Evolutionary conservation across 2,797 vertebrate species (phyloP).

Genomic region (Moxostoma hubbsi): DNA sequence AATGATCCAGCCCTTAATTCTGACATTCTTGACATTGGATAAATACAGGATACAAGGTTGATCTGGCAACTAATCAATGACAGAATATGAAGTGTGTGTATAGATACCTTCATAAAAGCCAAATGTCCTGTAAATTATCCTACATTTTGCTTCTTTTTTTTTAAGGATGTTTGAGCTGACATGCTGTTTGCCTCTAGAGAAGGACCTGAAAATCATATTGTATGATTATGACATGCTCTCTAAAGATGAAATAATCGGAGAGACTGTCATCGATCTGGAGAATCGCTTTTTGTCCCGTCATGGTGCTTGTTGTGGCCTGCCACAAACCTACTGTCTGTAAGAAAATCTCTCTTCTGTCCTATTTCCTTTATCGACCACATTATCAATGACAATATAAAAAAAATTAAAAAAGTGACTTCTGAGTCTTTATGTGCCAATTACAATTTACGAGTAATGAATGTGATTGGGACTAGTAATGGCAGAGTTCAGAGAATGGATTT

Average conservation of each 20-base stretch:
- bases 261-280: constrained; percentile 93
- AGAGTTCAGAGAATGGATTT: too few species aligned
- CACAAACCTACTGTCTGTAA: constrained; percentile 89
- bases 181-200: constrained; percentile 90
- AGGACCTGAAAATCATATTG: constrained; percentile 86
- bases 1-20: constrained; percentile 48
- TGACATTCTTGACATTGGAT: constrained; percentile 1
- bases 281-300: constrained; percentile 90
- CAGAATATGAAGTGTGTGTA: not conserved
- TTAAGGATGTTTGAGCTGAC: constrained; percentile 91
- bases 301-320: constrained; percentile 86
- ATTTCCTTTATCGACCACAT: not conserved
- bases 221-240: constrained; percentile 93
- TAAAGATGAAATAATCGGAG: constrained; percentile 94
- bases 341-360: constrained; percentile 56
- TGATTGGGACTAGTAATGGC: too few species aligned
- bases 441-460: too few species aligned
- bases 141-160: not conserved
- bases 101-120: not conserved
- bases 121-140: not conserved
- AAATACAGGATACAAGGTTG: not conserved
- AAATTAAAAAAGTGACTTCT: too few species aligned
- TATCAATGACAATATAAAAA: too few species aligned
- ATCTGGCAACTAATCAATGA: constrained; percentile 4
- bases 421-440: too few species aligned